phyloP scores from a whole-genome alignment of 1,140 invertebrate genomes.

The Meloidogyne exigua region DNA sequence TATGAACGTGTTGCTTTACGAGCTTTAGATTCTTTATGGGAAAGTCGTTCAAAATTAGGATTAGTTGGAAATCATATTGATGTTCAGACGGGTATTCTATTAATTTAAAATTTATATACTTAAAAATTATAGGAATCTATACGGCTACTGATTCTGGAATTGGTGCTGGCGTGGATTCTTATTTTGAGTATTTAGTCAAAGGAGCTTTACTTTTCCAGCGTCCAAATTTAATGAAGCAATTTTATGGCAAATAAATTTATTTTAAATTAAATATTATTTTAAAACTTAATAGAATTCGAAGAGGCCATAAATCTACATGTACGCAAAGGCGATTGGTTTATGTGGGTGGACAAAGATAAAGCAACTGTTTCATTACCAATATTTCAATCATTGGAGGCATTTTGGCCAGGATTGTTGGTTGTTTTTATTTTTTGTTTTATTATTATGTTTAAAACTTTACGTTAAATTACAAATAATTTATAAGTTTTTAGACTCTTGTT shows the following conservation, averaged over 20 bases:
- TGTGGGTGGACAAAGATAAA: slow-evolving; percentile 92
- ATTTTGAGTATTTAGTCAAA: slow-evolving; percentile 97
- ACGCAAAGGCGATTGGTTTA: slow-evolving; percentile 87
- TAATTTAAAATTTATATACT: background rate
- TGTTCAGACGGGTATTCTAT: slow-evolving; percentile 76
- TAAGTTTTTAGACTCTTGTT: slow-evolving; percentile 68
- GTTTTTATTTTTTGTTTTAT: slow-evolving; percentile 15
- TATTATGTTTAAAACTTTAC: no score
- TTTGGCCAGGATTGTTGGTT: slow-evolving; percentile 93
- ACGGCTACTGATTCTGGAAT: slow-evolving; percentile 90
- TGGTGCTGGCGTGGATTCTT: slow-evolving; percentile 86
- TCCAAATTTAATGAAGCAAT: slow-evolving; percentile 86
- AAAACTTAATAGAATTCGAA: slow-evolving; percentile 57
- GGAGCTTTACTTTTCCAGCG: slow-evolving; percentile 74
- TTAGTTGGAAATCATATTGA: slow-evolving; percentile 93
- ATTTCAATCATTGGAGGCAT: slow-evolving; percentile 95
- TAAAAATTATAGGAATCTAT: slow-evolving; percentile 75
- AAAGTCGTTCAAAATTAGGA: slow-evolving; percentile 80
- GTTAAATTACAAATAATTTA: background rate
- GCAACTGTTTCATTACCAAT: slow-evolving; percentile 91
- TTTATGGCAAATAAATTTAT: slow-evolving; percentile 68
- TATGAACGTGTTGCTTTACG: slow-evolving; percentile 90
- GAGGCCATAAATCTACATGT: slow-evolving; percentile 81
- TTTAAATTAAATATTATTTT: slow-evolving; percentile 11
- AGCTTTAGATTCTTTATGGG: slow-evolving; percentile 83